phyloP scores from a whole-genome alignment of 2,113 vertebrate genomes.

The Clinocottus analis region DNA sequence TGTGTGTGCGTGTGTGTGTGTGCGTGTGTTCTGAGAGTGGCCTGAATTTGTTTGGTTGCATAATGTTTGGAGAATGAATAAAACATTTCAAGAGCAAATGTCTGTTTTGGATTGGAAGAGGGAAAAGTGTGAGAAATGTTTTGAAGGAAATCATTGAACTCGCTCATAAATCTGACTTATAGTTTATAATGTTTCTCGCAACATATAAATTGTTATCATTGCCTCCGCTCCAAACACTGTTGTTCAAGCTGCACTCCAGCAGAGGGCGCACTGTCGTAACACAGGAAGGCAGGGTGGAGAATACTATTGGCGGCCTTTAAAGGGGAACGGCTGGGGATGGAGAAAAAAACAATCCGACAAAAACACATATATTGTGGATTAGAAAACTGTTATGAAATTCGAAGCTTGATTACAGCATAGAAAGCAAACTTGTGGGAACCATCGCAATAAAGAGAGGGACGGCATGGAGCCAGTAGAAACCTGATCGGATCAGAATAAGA shows the following conservation, averaged over 20 bases:
- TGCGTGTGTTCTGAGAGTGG: constrained; percentile 10
- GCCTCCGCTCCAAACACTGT: neutral
- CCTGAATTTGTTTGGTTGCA: constrained; percentile 48
- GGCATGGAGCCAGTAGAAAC: neutral
- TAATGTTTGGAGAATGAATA: constrained; percentile 60
- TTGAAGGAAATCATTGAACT: neutral
- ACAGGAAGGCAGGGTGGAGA: no score
- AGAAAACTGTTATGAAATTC: no score
- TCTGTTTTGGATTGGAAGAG: neutral
- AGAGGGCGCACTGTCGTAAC: no score
- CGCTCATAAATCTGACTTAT: neutral
- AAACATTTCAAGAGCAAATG: constrained; percentile 42
- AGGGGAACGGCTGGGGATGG: no score
- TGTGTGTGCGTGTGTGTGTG: constrained; percentile 10
- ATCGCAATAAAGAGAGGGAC: neutral
- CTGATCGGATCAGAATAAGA: neutral
- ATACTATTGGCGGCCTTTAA: no score
- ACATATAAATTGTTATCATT: neutral
- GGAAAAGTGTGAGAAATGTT: no score
- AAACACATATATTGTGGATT: no score
- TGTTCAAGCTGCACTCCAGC: constrained; percentile 24
- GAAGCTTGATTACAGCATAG: no score
- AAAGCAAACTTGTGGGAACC: neutral
- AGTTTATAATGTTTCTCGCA: neutral
- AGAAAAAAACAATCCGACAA: no score